phyloP scores from a whole-genome alignment of 2,113 vertebrate genomes.

The Burhinus oedicnemus region DNA sequence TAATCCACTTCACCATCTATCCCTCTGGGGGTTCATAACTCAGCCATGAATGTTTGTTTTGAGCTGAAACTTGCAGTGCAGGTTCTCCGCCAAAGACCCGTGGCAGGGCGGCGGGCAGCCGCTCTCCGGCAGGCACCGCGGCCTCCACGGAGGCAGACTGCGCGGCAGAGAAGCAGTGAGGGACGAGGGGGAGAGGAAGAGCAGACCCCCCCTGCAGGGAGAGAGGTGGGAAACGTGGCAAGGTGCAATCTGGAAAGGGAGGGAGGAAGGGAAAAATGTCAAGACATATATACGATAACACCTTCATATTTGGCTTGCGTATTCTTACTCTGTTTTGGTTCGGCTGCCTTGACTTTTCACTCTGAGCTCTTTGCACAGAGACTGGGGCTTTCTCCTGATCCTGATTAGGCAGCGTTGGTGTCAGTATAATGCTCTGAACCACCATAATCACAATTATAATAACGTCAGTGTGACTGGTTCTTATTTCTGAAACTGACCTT shows the following conservation, averaged over 20 bases:
- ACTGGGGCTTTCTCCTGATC: background rate
- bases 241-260: background rate
- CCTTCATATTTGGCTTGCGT: background rate
- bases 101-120: background rate
- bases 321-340: background rate
- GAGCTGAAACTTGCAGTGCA: constrained; percentile 61
- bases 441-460: background rate
- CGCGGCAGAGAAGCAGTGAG: no score
- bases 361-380: background rate
- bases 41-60: constrained; percentile 64
- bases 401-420: background rate
- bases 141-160: background rate
- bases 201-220: background rate
- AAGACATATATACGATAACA: fast-evolving
- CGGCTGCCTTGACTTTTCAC: background rate
- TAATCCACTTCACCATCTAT: constrained; percentile 50
- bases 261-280: background rate
- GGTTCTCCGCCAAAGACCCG: constrained; percentile 30
- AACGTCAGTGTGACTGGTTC: background rate
- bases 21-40: constrained; percentile 62
- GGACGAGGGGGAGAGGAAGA: background rate
- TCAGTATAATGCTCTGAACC: background rate
- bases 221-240: background rate
- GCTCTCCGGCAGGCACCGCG: background rate
- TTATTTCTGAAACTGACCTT: background rate